Evolutionary conservation across 2,888 invertebrate genomes (phyloP), one percentile per base, ranked within the genome.

Genomic region (Sarcophaga rosellei): DNA sequence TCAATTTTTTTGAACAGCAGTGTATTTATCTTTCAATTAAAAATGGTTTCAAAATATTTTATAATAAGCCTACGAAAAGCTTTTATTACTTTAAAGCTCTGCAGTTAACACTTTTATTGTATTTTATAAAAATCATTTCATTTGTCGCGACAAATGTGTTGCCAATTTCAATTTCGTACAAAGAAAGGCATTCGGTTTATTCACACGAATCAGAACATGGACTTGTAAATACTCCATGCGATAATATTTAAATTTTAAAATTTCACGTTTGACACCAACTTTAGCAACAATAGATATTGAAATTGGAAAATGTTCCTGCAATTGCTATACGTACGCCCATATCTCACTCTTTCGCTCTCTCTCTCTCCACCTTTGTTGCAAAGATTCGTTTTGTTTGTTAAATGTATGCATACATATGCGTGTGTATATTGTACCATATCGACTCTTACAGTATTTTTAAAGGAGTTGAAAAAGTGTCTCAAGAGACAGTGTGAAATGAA

Each of bases 101-200:
- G 77, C 15, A 21, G 5, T 72, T 25, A 35, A 62, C 44, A 11
- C 63, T 59, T 47, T 70, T 47, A 62, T 44, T 74, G 63, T 62
- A 59, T 66, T 78, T 47, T 68, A 76, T 69, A 47, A 57, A 70
- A 76, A 89, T 88, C 89, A 90, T 89, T 91, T 89, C 89, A 91
- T 90, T 91, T 90, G 88, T 88, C 78, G 88, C 81, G 79, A 90
- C 90, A 91, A 89, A 90, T 88, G 89, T 83, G 84, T 83, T 89
- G 90, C 77, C 90, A 90, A 89, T 91, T 90, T 90, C 89, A 90
- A 90, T 89, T 89, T 89, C 65, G 79, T 65, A 73, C 15, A 70
- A 76, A 53, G 12, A 70, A 76, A 53, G 12, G 65, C 57, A 66
- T 59, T 73, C 44, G 53, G 25, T 44, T 8, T n/a, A 47, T 63